Conservation (phyloP, 2,113 vertebrate species). For the Megalops atlanticus region DNA sequence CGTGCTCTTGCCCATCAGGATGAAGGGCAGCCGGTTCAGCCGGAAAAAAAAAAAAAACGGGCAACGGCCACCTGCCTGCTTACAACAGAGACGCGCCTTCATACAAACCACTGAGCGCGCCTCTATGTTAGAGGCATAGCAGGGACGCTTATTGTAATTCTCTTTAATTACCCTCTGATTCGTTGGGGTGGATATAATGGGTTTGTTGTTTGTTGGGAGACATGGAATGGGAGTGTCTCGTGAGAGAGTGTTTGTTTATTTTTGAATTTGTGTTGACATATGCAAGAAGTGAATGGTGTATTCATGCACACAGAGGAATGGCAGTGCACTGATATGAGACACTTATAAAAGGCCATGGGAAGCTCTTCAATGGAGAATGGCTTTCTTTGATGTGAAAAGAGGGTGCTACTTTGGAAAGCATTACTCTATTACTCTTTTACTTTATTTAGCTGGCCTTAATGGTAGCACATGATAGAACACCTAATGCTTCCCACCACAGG, state of each 20-base stretch:
- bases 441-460: background rate
- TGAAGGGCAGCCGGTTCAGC: background rate
- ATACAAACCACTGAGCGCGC: background rate
- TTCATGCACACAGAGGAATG: background rate
- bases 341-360: background rate
- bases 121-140: background rate
- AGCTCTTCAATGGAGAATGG: conserved; percentile 3
- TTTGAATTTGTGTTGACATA: background rate
- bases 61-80: background rate
- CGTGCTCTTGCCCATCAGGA: background rate
- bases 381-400: background rate
- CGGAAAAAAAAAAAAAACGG: background rate
- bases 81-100: background rate
- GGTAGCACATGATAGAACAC: background rate
- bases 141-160: background rate
- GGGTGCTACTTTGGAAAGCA: background rate
- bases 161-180: background rate
- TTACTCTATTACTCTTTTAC: background rate
- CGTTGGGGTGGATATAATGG: background rate
- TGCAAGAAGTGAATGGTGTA: background rate
- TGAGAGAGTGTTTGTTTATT: background rate
- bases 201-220: background rate
- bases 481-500: background rate
- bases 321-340: background rate
- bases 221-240: background rate